These are phyloP conservation scores for Corythornis madagascariensis DNA, from an alignment of 2,113 vertebrate genomes.

Conservation along the genomic window DNA sequence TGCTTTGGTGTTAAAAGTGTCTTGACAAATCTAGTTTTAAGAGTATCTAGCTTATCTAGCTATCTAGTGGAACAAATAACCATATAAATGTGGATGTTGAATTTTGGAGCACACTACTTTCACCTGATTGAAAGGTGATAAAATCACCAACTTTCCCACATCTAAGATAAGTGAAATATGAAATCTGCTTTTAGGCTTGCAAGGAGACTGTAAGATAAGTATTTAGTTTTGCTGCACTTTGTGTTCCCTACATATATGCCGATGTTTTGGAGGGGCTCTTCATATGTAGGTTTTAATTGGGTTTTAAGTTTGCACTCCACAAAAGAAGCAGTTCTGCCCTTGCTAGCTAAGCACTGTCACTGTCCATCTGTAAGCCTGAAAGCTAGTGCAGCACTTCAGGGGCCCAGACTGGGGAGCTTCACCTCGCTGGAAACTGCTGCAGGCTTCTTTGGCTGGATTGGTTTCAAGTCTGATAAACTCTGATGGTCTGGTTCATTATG, in stretches of 20 bases:
- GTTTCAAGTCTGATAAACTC: background rate
- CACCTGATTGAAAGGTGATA: background rate
- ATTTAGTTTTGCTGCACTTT: background rate
- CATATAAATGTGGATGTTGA: background rate
- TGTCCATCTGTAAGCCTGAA: background rate
- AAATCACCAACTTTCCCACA: background rate
- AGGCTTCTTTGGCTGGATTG: background rate
- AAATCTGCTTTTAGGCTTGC: background rate
- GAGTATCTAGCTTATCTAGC: background rate
- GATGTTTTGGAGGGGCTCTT: background rate
- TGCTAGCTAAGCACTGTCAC: background rate
- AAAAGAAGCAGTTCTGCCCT: background rate
- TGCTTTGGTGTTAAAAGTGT: background rate
- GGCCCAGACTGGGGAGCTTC: background rate
- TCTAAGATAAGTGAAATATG: background rate
- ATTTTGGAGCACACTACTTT: background rate
- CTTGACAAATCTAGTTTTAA: background rate
- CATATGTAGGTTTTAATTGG: background rate
- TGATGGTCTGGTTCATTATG: background rate
- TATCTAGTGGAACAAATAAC: background rate
- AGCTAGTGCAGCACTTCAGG: background rate
- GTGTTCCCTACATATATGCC: background rate
- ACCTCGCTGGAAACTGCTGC: background rate
- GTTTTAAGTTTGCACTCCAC: background rate
- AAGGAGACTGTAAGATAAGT: background rate